phyloP scores from a whole-genome alignment of 1,140 invertebrate genomes.

The Drosophila grimshawi region DNA sequence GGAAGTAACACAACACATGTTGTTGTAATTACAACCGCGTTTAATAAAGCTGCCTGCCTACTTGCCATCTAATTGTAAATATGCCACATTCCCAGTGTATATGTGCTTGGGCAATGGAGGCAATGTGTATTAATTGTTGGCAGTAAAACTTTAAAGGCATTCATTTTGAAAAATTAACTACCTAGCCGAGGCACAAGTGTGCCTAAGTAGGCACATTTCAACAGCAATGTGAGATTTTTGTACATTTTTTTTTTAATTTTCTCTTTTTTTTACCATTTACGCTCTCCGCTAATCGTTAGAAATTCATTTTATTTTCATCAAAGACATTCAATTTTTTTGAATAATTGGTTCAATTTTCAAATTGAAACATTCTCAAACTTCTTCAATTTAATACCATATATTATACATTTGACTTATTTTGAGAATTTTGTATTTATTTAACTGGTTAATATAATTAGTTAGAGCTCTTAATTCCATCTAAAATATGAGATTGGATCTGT shows the following conservation, averaged over 20 bases:
- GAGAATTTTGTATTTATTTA: too few species aligned
- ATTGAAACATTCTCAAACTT: too few species aligned
- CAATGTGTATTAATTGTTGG: slow-evolving; percentile 35
- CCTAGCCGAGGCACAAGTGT: slow-evolving; percentile 23
- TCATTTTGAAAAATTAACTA: slow-evolving; percentile 37
- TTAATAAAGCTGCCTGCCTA: slow-evolving; percentile 72
- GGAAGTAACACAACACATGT: slow-evolving; percentile 66
- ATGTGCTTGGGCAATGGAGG: not conserved
- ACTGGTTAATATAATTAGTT: too few species aligned
- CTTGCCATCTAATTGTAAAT: slow-evolving; percentile 44
- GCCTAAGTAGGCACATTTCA: slow-evolving; percentile 17
- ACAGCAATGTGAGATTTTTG: not conserved
- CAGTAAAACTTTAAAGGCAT: slow-evolving; percentile 40
- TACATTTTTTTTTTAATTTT: not conserved
- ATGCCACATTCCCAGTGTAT: slow-evolving; percentile 1
- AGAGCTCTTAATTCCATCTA: too few species aligned
- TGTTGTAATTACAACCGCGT: slow-evolving; percentile 77
- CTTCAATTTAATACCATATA: too few species aligned
- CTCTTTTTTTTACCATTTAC: too few species aligned
- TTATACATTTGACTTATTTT: too few species aligned
- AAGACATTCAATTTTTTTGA: too few species aligned
- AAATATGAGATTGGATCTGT: too few species aligned
- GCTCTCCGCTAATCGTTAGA: too few species aligned
- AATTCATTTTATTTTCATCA: too few species aligned
- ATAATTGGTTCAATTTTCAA: too few species aligned